Evolutionary conservation across 2,113 vertebrate genomes (phyloP).

Genomic region (Peromyscus polionotus): DNA sequence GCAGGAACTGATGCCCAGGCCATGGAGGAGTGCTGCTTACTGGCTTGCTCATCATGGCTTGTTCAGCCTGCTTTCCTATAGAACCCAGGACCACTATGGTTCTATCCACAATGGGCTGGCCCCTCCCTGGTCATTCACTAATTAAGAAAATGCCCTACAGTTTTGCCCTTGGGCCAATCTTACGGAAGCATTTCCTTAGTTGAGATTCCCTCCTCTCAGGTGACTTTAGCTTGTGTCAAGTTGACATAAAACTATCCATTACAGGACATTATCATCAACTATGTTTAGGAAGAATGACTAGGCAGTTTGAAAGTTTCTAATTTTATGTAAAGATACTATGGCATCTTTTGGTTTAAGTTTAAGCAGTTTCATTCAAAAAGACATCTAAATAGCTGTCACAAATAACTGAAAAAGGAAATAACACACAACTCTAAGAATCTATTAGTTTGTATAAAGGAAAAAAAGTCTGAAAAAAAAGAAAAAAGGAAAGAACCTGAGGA

Average conservation of each 20-base stretch:
- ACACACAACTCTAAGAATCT: background rate
- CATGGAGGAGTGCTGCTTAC: background rate
- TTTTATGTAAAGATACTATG: conserved; percentile 51
- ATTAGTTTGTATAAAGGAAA: background rate
- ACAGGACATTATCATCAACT: background rate
- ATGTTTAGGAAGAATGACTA: conserved; percentile 26
- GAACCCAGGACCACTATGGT: background rate
- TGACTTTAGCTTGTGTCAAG: background rate
- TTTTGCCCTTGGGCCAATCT: background rate
- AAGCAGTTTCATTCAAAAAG: conserved; percentile 27
- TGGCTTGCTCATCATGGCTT: background rate
- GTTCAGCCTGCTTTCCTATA: background rate
- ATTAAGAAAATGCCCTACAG: background rate
- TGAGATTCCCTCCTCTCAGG: background rate
- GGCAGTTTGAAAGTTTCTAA: conserved; percentile 21
- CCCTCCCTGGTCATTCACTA: background rate
- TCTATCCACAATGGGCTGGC: background rate
- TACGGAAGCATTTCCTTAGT: background rate
- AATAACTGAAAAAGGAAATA: conserved; percentile 32
- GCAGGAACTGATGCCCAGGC: background rate
- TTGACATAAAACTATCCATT: background rate
- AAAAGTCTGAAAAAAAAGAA: background rate
- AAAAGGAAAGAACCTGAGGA: background rate
- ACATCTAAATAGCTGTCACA: conserved; percentile 26
- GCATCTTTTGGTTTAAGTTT: conserved; percentile 28